A percentile compares a stretch with the other conserved stretches of the same genome.
Conservation (phyloP, 2,888 invertebrate genomes). For the Pachydiplax longipennis region DNA sequence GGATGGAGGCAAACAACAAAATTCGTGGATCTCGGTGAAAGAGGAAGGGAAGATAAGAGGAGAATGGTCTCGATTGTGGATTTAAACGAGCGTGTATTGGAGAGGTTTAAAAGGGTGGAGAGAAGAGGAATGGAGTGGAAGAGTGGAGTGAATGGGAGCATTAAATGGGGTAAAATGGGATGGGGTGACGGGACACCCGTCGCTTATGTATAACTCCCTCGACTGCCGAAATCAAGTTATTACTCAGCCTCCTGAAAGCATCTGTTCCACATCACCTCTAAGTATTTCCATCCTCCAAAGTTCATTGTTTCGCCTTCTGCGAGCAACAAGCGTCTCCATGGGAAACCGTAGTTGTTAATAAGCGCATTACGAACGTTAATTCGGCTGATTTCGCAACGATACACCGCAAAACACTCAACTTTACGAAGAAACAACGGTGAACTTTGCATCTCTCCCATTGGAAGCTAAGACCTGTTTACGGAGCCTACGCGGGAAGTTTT, state of each 20-base stretch:
- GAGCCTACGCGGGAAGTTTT: too few relatives aligned
- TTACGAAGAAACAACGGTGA: too few relatives aligned
- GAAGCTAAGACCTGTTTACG: too few relatives aligned
- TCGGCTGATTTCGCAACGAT: too few relatives aligned
- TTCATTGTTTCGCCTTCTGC: not conserved
- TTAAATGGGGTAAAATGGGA: not conserved
- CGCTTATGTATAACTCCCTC: not conserved
- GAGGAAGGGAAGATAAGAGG: not conserved
- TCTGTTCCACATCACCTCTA: not conserved
- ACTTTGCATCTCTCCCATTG: too few relatives aligned
- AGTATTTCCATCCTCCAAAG: not conserved
- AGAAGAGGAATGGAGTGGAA: not conserved
- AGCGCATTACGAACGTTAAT: too few relatives aligned
- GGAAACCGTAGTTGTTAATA: not conserved
- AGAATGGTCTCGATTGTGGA: not conserved
- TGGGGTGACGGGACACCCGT: not conserved
- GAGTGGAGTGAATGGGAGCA: not conserved
- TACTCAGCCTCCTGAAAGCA: constrained; percentile 8
- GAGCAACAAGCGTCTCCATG: not conserved
- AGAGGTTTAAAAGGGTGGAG: not conserved
- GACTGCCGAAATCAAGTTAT: constrained; percentile 18
- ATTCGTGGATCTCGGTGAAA: too few relatives aligned
- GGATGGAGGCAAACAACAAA: too few relatives aligned
- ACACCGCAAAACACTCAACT: too few relatives aligned
- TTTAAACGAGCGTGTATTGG: not conserved